Percentiles rank a stretch among this genome's conserved stretches.
These are phyloP conservation scores for Hirundichthys speculiger DNA, from an alignment of 2,113 vertebrate genomes.

Conservation along the genomic window DNA sequence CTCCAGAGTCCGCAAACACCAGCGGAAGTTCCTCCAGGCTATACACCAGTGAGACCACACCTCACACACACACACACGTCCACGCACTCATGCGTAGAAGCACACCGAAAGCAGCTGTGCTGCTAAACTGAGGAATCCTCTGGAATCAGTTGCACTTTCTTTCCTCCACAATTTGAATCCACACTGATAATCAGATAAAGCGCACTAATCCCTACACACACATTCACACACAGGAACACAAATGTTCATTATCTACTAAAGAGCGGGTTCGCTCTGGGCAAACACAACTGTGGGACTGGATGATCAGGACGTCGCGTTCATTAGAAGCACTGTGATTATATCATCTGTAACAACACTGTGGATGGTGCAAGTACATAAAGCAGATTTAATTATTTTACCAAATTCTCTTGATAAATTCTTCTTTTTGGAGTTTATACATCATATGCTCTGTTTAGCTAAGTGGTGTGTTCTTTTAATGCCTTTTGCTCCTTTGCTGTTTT, in stretches of 20 bases:
- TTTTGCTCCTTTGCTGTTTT: slow-evolving; percentile 7
- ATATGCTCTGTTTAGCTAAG: no score
- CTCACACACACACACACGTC: slow-evolving; percentile 16
- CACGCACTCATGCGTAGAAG: slow-evolving; percentile 6
- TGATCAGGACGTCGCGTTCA: slow-evolving; percentile 35
- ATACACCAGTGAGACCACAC: slow-evolving; percentile 93
- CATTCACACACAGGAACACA: slow-evolving; percentile 23
- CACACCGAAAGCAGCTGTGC: slow-evolving; percentile 20
- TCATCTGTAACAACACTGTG: slow-evolving; percentile 18
- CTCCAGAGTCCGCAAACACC: slow-evolving; percentile 95
- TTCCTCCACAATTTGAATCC: slow-evolving; percentile 63
- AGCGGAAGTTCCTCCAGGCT: slow-evolving; percentile 97
- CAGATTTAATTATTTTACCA: not conserved
- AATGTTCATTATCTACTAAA: slow-evolving; percentile 62
- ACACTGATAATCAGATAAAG: slow-evolving; percentile 62
- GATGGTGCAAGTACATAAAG: slow-evolving; percentile 4
- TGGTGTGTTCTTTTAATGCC: not conserved
- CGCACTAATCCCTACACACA: slow-evolving; percentile 47
- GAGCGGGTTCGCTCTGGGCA: slow-evolving; percentile 40
- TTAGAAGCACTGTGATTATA: slow-evolving; percentile 32
- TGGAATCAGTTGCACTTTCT: slow-evolving; percentile 61
- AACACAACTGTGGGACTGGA: slow-evolving; percentile 48
- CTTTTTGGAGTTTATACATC: no score
- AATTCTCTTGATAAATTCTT: slow-evolving; percentile 3
- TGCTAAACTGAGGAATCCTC: slow-evolving; percentile 46